Percentiles rank a stretch among this genome's conserved stretches.
These are phyloP conservation scores for Seira sanloemensis DNA, from an alignment of 2,888 invertebrate genomes.

Conservation along the genomic window DNA sequence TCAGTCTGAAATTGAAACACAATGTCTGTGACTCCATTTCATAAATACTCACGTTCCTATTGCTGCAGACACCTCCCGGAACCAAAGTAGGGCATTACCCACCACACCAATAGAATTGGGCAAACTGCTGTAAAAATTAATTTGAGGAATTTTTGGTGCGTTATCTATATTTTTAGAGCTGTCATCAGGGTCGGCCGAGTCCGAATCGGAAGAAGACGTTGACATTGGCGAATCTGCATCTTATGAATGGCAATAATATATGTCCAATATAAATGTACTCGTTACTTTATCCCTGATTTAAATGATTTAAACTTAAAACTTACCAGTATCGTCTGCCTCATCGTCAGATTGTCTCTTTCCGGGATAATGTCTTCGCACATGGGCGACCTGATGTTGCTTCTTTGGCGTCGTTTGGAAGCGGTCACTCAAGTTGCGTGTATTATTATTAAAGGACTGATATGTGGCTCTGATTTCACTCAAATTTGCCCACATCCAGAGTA, in stretches of 20 bases:
- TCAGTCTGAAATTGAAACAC: background rate
- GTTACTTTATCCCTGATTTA: no score
- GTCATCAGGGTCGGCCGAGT: no score
- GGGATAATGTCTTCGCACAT: no score
- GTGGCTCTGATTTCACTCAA: no score
- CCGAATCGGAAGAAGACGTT: background rate
- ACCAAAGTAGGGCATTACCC: conserved; percentile 46
- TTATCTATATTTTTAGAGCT: background rate
- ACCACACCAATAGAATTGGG: conserved; percentile 41
- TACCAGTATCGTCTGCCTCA: no score
- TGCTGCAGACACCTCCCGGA: conserved; percentile 43
- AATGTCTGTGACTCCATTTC: background rate
- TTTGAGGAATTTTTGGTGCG: conserved; percentile 26
- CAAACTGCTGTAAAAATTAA: conserved; percentile 47
- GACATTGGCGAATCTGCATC: no score
- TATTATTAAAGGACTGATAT: no score
- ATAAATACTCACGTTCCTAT: conserved; percentile 28
- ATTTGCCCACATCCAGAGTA: no score
- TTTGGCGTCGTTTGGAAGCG: no score
- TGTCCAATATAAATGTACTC: background rate
- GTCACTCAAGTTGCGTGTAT: no score
- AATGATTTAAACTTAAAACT: no score
- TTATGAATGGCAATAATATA: background rate
- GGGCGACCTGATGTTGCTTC: no score
- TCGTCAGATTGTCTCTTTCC: background rate